Evolutionary conservation across 2,113 vertebrate genomes (phyloP), one percentile per base, ranked within the genome.

Genomic region (Halichoeres trimaculatus): DNA sequence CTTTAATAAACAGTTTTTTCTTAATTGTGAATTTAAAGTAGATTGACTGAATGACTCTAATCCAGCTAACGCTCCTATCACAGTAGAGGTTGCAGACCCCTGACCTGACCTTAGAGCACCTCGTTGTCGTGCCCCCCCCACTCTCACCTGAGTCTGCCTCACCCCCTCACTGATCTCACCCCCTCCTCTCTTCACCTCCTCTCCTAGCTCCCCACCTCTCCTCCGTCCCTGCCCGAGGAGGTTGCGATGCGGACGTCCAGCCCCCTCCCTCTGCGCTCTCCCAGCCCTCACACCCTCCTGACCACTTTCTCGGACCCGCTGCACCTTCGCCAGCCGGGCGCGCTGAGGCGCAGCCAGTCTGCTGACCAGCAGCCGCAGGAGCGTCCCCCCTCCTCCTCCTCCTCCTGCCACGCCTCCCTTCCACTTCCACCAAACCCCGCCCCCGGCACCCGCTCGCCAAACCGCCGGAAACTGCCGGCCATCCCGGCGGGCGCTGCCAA

Each of bases 121-220:
- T n/a, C n/a, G n/a, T n/a, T n/a, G n/a, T n/a, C n/a, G n/a, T n/a
- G 30, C 30, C 6, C 30, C 30, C 30, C 6, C 30, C 30, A 3
- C 30, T 30, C 30, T n/a, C n/a, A n/a, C n/a, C n/a, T n/a, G n/a
- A n/a, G n/a, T n/a, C 30, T 30, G 30, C 54, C 67, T 52, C 78
- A 20, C 79, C 54, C 73, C 78, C 75, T 76, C 80, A 73, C 68
- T 69, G 35, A 35, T 82, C 76, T 89, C 83, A 86, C 84, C 61
- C 67, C 83, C 83, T 40, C 52, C 62, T 80, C 80, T 79, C 76
- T 65, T 55, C 85, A 10, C 59, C 78, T 76, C 76, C 51, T 93
- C 93, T 95, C 91, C 92, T 94, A 98, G 96, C 89, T 95, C 91
- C 95, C 89, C 90, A 95, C 95, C 93, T 96, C 94, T 94, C 96